Conservation (phyloP, 2,113 vertebrate species). For the Catagonus wagneri region DNA sequence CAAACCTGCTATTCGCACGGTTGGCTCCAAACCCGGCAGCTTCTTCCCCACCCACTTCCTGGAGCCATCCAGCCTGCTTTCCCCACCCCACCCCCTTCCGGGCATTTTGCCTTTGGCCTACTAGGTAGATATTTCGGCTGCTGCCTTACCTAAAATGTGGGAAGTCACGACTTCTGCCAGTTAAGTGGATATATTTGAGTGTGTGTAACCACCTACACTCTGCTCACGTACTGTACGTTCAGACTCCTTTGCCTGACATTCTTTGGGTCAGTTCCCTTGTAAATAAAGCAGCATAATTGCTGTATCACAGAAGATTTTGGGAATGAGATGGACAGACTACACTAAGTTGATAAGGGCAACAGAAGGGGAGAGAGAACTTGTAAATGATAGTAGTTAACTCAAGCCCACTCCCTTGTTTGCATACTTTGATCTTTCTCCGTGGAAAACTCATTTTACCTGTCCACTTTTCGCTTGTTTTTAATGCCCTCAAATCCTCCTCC, state of each 20-base stretch:
- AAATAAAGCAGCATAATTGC: not conserved
- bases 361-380: not conserved
- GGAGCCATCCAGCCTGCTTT: not conserved
- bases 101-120: not conserved
- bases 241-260: not conserved
- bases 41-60: conserved; percentile 65
- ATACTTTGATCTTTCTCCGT: not conserved
- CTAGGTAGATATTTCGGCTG: not conserved
- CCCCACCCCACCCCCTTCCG: not conserved
- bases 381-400: not conserved
- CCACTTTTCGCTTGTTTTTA: not conserved
- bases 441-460: not conserved
- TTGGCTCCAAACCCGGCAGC: not conserved
- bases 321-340: not conserved
- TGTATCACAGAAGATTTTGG: not conserved
- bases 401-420: not conserved
- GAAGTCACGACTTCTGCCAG: conserved; percentile 28
- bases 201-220: not conserved
- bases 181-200: not conserved
- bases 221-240: not conserved
- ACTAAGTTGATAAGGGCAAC: not conserved
- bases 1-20: accelerated
- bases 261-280: not conserved
- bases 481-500: not conserved
- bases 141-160: not conserved